Base-by-base conservation (phyloP, 1,140 invertebrate species). In the Caenorhabditis inopinata region DNA sequence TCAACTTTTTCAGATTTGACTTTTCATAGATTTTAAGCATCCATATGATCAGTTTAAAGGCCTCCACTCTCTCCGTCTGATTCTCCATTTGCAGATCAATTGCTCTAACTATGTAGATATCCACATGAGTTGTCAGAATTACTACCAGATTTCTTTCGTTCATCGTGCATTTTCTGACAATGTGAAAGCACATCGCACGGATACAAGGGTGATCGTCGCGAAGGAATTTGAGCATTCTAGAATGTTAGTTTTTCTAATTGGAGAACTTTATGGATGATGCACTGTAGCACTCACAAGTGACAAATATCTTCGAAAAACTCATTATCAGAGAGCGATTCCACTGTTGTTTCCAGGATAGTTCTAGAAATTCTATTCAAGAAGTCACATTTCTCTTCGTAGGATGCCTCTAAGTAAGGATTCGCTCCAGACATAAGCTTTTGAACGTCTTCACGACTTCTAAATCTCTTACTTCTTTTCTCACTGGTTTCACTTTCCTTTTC, bases 1-100 rank as follows among this genome's bases (percentile, higher is more conserved):
- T 81, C 32, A 76, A 21, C 27, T 68, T 81, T 23, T 81, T 81
- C n/a, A 81, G 27, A 53, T 48, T 81, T 12, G 79, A 81, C 11
- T 47, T 75, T 32, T 62, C 47, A 21, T 81, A 75, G 21, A 75
- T 73, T n/a, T 38, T 76, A 1, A 76, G 14, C 51, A 76, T 75
- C 45, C 25, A 29, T 18, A 49, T 42, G 16, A 81, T 68, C 21
- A 81, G 45, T 23, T 75, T 48, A 46, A 81, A 74, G 4, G 80
- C 74, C 14, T 76, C 80, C 7, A 29, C n/a, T 62, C 80, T 21
- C 29, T 81, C 80, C 32, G 51, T 42, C 16, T 62, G 35, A 51
- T 76, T 81, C 25, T 73, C 53, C 18, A 68, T 42, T 46, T 51
- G 51, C 9, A 81, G 29, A 49, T 81, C 80, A 2, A 81, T 27